Evolutionary conservation across 35 echinoderm and acorn worm species (phyloP), one percentile per base, ranked within the genome.

Genomic region (Ophiothrix spiculata): DNA sequence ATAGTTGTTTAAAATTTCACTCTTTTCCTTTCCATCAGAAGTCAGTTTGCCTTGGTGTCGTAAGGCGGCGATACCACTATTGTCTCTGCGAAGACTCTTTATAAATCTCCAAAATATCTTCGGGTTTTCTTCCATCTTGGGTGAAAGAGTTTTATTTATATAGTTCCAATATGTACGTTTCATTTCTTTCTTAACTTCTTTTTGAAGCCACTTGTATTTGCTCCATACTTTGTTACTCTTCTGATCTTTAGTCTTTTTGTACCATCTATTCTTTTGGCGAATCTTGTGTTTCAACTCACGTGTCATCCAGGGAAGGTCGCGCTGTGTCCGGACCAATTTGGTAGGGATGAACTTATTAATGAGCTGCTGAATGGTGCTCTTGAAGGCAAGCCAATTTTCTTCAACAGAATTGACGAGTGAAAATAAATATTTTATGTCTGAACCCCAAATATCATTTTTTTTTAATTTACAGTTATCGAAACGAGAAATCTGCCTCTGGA

Each of bases 231-330:
- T 38, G 19, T 14, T 38, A 32, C 40, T 36, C 56, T 80, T 80
- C 1, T 0, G 33, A 40, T 77, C 14, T 29, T 87, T 87, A 37
- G 85, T 40, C 35, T 56, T 77, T n/a, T 79, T 87, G 33, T 41
- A 79, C 85, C 85, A 87, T 79, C 74, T 87, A 6, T 77, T 35
- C 39, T 87, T 87, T 38, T 35, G 6, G 31, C 76, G 37, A 13
- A 87, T 79, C 54, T 87, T 36, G 10, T 38, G 38, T 33, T 87
- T 79, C 40, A 87, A 33, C 35, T 78, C 75, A 17, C 86, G 45
- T 21, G 86, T 42, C 86, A 87, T 80, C 86, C 86, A 87, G 28
- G 86, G 86, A 23, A 87, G 41, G 31, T 87, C 46, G 28, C 77
- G 29, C 40, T 16, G 35, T 79, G 75, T 75, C 36, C 45, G 46